These are phyloP conservation scores for human (Homo sapiens) DNA, from an alignment of 2,113 vertebrate genomes.

Conservation along the genomic window DNA sequence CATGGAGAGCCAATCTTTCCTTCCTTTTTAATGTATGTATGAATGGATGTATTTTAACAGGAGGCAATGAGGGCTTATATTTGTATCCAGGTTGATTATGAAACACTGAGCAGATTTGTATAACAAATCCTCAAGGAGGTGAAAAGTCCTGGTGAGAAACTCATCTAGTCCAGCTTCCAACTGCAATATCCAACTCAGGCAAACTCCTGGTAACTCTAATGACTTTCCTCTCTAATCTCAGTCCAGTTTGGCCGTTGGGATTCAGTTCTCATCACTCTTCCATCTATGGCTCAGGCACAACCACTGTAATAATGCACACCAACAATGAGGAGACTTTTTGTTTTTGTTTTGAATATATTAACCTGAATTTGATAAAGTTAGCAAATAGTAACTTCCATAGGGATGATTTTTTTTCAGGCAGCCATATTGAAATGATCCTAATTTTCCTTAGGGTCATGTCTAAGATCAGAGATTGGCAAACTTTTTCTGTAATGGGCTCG, in stretches of 20 bases:
- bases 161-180: neutral
- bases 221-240: neutral
- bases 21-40: neutral
- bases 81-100: conserved; percentile 38
- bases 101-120: conserved; percentile 34
- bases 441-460: neutral
- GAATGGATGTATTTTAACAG: neutral
- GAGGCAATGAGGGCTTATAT: neutral
- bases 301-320: neutral
- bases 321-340: neutral
- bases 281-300: neutral
- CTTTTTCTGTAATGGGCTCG: neutral
- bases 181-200: neutral
- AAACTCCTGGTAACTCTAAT: neutral
- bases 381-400: neutral
- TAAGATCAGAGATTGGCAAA: neutral
- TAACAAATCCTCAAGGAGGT: neutral
- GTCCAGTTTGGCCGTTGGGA: neutral
- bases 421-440: neutral
- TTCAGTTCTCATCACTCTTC: neutral
- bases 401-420: neutral
- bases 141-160: conserved; percentile 27
- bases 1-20: neutral
- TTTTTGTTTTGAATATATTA: neutral
- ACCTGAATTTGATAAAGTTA: neutral